phyloP scores from a whole-genome alignment of 2,797 vertebrate species.

The Paguma larvata region DNA sequence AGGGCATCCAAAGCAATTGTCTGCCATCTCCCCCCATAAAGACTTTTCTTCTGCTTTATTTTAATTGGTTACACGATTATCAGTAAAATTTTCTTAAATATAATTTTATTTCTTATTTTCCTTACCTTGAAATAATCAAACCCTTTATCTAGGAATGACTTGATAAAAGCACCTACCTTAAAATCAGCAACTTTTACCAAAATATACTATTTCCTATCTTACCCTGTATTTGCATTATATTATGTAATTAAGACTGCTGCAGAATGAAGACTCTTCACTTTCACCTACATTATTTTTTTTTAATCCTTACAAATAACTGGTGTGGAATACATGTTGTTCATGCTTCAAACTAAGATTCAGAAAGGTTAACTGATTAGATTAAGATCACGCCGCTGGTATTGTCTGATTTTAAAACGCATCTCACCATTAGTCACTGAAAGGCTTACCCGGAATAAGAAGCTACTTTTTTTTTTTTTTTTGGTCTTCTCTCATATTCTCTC shows the following conservation, averaged over 20 bases:
- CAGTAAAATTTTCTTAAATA: background rate
- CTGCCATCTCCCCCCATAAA: background rate
- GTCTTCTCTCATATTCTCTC: background rate
- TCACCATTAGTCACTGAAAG: background rate
- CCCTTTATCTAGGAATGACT: background rate
- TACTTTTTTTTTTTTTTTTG: background rate
- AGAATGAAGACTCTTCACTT: background rate
- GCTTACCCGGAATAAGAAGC: background rate
- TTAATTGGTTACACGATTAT: background rate
- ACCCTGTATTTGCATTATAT: background rate
- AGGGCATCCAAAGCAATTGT: background rate
- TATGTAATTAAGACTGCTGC: background rate
- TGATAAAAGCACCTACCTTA: background rate
- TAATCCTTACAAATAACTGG: background rate
- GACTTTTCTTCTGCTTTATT: background rate
- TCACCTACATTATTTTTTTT: background rate
- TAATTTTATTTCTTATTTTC: background rate
- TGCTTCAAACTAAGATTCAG: background rate
- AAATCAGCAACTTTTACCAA: background rate
- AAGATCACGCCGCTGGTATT: background rate
- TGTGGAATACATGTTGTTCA: background rate
- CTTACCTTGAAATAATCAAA: background rate
- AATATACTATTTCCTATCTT: background rate
- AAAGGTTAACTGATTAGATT: background rate
- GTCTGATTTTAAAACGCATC: background rate